A percentile compares a stretch with the other conserved stretches of the same genome.
phyloP scores from a whole-genome alignment of 2,797 vertebrate species.

The Chaenodraco wilsoni region DNA sequence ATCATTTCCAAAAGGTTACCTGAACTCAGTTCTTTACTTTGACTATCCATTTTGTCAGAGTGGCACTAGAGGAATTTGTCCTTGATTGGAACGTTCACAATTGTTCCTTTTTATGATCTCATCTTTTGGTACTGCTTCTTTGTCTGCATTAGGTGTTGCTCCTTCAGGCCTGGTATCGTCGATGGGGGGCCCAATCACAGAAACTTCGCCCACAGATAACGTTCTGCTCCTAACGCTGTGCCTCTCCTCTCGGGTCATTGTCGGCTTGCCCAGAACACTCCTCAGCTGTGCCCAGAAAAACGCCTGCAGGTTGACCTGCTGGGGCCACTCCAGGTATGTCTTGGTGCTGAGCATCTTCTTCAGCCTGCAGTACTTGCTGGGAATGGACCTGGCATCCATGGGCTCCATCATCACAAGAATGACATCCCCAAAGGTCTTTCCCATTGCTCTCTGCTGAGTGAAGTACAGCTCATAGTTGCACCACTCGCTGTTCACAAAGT shows the following conservation, averaged over 20 bases:
- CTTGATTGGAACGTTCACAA: slow-evolving; percentile 29
- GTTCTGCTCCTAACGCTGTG: slow-evolving; percentile 54
- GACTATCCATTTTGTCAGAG: slow-evolving; percentile 28
- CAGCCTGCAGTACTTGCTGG: slow-evolving; percentile 87
- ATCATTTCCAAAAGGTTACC: slow-evolving; percentile 2
- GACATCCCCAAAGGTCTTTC: slow-evolving; percentile 84
- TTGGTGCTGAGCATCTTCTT: slow-evolving; percentile 88
- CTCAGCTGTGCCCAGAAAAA: slow-evolving; percentile 90
- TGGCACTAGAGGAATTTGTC: slow-evolving; percentile 30
- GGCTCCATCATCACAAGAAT: slow-evolving; percentile 88
- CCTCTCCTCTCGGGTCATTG: slow-evolving; percentile 1
- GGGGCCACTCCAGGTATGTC: slow-evolving; percentile 91
- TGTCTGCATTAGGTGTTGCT: background rate
- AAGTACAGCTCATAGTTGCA: slow-evolving; percentile 93
- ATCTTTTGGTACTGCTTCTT: slow-evolving; percentile 18
- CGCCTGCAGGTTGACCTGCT: slow-evolving; percentile 78
- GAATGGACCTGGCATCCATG: slow-evolving; percentile 81
- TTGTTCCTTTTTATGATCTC: slow-evolving; percentile 7
- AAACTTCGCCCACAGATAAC: slow-evolving; percentile 46
- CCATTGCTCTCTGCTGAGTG: slow-evolving; percentile 88
- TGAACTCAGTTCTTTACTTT: slow-evolving; percentile 10
- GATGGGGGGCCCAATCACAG: slow-evolving; percentile 39
- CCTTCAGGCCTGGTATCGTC: slow-evolving; percentile 27
- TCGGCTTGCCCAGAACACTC: slow-evolving; percentile 83
- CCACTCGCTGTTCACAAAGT: slow-evolving; percentile 92